phyloP scores from a whole-genome alignment of 2,888 invertebrate genomes.

The Creontiades dilutus region DNA sequence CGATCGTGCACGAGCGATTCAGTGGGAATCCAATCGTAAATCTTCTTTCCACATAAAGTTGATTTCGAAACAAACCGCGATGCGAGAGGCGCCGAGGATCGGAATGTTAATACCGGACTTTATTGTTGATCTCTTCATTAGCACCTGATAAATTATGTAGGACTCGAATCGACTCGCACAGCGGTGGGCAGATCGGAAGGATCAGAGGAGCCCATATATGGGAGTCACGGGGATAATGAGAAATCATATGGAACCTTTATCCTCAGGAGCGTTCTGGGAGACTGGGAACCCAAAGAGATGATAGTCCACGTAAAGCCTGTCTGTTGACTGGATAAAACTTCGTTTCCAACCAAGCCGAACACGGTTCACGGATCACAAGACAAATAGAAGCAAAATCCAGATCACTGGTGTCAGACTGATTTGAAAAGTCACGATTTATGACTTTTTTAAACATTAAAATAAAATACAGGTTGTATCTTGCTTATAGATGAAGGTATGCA shows the following conservation, averaged over 20 bases:
- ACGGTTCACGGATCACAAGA: too few relatives aligned
- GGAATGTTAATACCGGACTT: slow-evolving; percentile 45
- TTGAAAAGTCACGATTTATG: too few relatives aligned
- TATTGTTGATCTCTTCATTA: slow-evolving; percentile 64
- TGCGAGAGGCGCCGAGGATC: background rate
- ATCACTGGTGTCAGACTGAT: too few relatives aligned
- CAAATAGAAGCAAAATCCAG: too few relatives aligned
- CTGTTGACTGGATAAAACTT: background rate
- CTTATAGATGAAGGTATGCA: too few relatives aligned
- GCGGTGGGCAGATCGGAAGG: slow-evolving; percentile 1
- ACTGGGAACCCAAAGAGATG: background rate
- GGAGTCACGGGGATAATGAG: background rate
- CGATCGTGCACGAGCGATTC: background rate
- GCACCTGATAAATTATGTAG: slow-evolving; percentile 64
- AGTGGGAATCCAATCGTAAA: background rate
- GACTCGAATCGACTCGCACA: slow-evolving; percentile 1
- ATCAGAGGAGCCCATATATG: slow-evolving; percentile 13
- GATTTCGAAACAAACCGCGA: slow-evolving; percentile 27
- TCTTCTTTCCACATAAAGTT: background rate
- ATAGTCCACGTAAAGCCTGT: background rate
- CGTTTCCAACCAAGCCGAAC: background rate
- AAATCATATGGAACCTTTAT: slow-evolving; percentile 1
- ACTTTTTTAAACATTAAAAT: too few relatives aligned
- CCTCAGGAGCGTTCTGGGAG: background rate
- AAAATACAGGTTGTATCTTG: too few relatives aligned